phyloP scores from a whole-genome alignment of 2,888 invertebrate genomes.

The Ceraclea dissimilis region DNA sequence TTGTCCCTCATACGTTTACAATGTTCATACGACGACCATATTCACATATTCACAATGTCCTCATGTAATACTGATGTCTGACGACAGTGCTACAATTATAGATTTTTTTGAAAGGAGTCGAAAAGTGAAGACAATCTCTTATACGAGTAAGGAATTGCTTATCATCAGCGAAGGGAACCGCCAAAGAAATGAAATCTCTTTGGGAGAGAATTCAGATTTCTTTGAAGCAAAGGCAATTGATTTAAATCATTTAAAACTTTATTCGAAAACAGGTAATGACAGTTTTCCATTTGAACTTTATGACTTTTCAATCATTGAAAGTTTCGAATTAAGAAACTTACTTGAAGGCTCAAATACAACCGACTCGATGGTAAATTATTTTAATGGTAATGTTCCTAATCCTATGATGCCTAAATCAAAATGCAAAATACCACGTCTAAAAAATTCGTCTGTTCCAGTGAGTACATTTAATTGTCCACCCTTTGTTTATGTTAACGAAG shows the following conservation, averaged over 20 bases:
- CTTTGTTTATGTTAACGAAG: background rate
- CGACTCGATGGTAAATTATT: background rate
- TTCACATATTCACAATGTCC: background rate
- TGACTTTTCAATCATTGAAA: background rate
- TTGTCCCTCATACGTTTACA: background rate
- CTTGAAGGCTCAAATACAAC: background rate
- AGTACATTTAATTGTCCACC: constrained; percentile 5
- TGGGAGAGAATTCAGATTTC: background rate
- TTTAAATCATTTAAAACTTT: background rate
- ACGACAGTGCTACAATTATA: background rate
- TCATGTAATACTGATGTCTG: background rate
- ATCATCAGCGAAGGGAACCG: background rate
- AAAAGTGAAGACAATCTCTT: background rate
- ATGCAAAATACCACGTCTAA: background rate
- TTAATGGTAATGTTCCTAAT: background rate
- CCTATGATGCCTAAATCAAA: background rate
- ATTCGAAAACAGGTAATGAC: background rate
- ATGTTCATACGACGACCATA: background rate
- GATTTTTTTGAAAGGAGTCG: constrained; percentile 1
- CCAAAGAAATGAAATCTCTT: background rate
- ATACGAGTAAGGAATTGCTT: background rate
- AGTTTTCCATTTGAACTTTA: background rate
- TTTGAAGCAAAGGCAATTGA: background rate
- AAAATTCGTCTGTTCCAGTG: background rate
- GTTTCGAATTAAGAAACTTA: background rate